phyloP scores from a whole-genome alignment of 1,140 invertebrate genomes.

The Platyscapa corneri region DNA sequence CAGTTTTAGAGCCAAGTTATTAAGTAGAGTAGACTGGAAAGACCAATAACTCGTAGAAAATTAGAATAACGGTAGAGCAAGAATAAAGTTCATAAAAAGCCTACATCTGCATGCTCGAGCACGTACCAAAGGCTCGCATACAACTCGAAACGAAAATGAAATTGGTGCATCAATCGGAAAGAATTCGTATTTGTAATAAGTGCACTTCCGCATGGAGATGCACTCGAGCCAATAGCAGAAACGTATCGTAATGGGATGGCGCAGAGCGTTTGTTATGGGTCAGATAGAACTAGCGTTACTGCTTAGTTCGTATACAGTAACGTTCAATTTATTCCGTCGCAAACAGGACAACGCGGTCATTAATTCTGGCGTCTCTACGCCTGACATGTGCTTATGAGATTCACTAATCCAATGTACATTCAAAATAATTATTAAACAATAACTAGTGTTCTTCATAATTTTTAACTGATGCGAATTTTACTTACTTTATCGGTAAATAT shows the following conservation, averaged over 20 bases:
- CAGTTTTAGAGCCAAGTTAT: not conserved
- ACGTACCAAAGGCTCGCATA: slow-evolving; percentile 17
- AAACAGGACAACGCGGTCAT: slow-evolving; percentile 58
- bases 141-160: slow-evolving; percentile 16
- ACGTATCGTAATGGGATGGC: slow-evolving; percentile 64
- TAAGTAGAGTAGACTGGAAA: no score
- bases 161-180: slow-evolving; percentile 28
- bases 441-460: not conserved
- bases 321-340: slow-evolving; percentile 69
- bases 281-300: slow-evolving; percentile 62
- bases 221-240: slow-evolving; percentile 58
- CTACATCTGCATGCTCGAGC: slow-evolving; percentile 1
- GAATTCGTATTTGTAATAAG: not conserved
- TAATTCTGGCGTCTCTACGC: slow-evolving; percentile 59
- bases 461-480: not conserved
- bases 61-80: no score
- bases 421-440: slow-evolving; percentile 69
- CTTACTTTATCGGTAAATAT: not conserved
- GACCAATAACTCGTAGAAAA: not conserved
- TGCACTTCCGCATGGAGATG: slow-evolving; percentile 41
- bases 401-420: slow-evolving; percentile 67
- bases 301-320: slow-evolving; percentile 53
- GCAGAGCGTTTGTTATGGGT: slow-evolving; percentile 65
- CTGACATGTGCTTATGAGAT: slow-evolving; percentile 66
- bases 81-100: not conserved